Base-by-base conservation (phyloP, 2,113 vertebrate genomes). In the Nerophis ophidion region DNA sequence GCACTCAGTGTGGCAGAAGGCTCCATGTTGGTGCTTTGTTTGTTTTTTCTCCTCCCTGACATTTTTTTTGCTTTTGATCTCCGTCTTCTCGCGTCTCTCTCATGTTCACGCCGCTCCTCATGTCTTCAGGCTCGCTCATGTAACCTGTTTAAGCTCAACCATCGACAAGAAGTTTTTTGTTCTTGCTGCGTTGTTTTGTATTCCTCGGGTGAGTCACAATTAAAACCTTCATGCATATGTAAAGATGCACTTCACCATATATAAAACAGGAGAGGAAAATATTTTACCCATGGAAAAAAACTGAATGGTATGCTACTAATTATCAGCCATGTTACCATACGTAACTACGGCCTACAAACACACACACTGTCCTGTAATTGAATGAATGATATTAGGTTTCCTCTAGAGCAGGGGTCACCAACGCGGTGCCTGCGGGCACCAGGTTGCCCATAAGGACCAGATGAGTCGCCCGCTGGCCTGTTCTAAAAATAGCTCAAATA, bases 1-100 rank as follows among this genome's bases (percentile, higher is more conserved):
- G 72, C 3, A 51, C 73, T 86, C 71, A 66, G 69, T 70, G 72
- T 75, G 57, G 72, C 77, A 75, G 71, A 75, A 79, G 66, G 68
- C 63, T 57, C 82, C 66, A 64, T 67, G 72, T 72, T 68, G 68
- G 59, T 66, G 38, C 52, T 54, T 52, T 44, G 61, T 42, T 65
- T 60, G 33, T 60, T 70, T 72, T 73, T 51, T 60, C 47, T 5
- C 38, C 57, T 54, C 57, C 55, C 48, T 63, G 49, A 12, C 35
- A 40, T 15, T 1, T 60, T 40, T 42, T 59, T 62, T 4, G 8
- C 9, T 57, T 48, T 48, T 52, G 33, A 49, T 33, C 38, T 66
- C 52, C 4, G n/a, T 12, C 48, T n/a, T 63, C 36, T 40, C 52
- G 1, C 16, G 52, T 6, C 8, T 12, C 36, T 16, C 15, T 36